phyloP scores from a whole-genome alignment of 2,797 vertebrate genomes.

The Prunella strophiata region DNA sequence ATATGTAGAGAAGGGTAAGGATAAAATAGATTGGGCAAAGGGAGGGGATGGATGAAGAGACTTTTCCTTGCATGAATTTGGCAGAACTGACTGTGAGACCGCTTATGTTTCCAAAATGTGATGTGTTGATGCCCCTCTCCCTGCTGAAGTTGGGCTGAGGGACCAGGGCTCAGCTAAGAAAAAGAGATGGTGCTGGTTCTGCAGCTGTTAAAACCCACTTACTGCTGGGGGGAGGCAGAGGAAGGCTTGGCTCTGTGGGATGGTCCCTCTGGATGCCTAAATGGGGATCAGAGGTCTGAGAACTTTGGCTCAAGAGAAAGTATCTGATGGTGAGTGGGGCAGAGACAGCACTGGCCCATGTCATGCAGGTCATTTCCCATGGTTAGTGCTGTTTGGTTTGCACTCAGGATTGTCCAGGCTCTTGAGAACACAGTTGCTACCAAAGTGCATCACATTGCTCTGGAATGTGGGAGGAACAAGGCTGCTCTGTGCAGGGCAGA shows the following conservation, averaged over 20 bases:
- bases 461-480: rapidly evolving
- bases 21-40: background rate
- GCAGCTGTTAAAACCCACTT: background rate
- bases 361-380: rapidly evolving
- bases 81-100: background rate
- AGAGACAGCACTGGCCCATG: rapidly evolving
- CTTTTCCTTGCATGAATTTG: background rate
- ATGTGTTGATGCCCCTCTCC: background rate
- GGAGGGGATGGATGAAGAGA: background rate
- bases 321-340: background rate
- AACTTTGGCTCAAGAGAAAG: background rate
- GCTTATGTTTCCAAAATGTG: background rate
- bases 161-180: rapidly evolving
- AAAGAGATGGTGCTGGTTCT: background rate
- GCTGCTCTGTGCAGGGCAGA: background rate
- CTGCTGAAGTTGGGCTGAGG: background rate
- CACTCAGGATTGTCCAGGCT: rapidly evolving
- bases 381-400: background rate
- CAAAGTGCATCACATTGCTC: background rate
- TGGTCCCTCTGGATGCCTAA: background rate
- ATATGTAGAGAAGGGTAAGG: background rate
- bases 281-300: background rate
- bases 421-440: background rate
- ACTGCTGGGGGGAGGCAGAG: background rate
- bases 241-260: background rate